Base-by-base conservation (phyloP, 2,113 vertebrate species). In the Orycteropus afer region DNA sequence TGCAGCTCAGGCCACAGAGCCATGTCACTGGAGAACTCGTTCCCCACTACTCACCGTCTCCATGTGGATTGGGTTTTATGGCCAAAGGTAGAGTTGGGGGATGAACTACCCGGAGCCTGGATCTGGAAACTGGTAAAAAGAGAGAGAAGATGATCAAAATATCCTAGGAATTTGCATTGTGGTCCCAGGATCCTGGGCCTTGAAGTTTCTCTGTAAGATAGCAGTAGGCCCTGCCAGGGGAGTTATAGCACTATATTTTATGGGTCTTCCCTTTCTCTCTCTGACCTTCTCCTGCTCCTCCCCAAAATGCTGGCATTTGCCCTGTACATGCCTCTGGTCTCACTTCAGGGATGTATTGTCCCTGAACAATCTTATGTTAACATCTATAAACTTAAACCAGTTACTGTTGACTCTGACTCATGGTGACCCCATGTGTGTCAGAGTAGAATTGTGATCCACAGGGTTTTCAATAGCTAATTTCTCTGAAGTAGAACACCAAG, bases 121-220 rank as follows among this genome's bases (percentile, higher is more conserved):
- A 96, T 42, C 59, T 92, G 73, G 95, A 91, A 88, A 96, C 97
- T 97, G 78, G 51, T 34, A 42, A 71, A 96, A 69, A 77, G 73
- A 86, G 12, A 89, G 40, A 65, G 23, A 55, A 77, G 51, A 93
- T 9, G 53, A 83, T 96, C 51, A 95, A 81, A 80, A 77, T 11
- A 20, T 23, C 49, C 34, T 40, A n/a, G 83, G n/a, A 37, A 76
- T 94, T 90, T 82, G 53, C 73, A 63, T 3, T 37, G 63, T 42
- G 77, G 67, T 2, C 45, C 55, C 45, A 45, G 9, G 15, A 53
- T 61, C 20, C 73, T 37, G 71, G 49, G 9, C 37, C 42, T n/a
- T 47, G 14, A 86, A 69, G 51, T 12, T 76, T 71, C 86, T 47
- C 76, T 47, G n/a, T 29, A 27, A 77, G 3, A 13, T 61, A 42